A percentile compares a stretch with the other conserved stretches of the same genome.
Evolutionary conservation across 2,113 vertebrate genomes (phyloP).

Genomic region (Anoura caudifer): DNA sequence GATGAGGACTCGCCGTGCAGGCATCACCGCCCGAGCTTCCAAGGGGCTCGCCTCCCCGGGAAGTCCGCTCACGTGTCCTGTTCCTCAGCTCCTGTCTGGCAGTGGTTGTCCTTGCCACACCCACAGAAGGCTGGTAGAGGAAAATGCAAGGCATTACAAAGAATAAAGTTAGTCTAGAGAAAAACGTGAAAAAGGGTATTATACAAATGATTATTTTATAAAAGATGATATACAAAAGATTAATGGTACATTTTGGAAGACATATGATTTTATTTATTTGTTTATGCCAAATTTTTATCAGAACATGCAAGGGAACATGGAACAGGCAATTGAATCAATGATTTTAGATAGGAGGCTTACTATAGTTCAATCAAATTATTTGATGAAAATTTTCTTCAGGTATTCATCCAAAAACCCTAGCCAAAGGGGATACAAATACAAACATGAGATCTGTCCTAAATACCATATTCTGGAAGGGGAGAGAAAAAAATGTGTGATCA

Average conservation of each 20-base stretch:
- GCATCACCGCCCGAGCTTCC: neutral
- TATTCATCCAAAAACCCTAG: neutral
- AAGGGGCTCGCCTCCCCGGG: neutral
- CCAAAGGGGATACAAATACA: neutral
- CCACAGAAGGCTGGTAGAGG: neutral
- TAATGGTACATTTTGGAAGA: neutral
- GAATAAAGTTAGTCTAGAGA: neutral
- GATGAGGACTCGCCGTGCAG: neutral
- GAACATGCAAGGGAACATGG: neutral
- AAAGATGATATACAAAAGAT: neutral
- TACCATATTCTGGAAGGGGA: neutral
- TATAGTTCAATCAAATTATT: neutral
- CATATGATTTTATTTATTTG: neutral
- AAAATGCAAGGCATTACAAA: constrained; percentile 1
- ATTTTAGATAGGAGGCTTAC: neutral
- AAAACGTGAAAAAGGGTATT: neutral
- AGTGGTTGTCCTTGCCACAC: neutral
- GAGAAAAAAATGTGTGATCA: neutral
- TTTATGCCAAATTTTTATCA: neutral
- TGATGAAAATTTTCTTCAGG: neutral
- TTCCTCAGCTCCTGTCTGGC: neutral
- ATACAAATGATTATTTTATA: neutral
- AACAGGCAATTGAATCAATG: neutral
- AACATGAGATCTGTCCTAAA: neutral
- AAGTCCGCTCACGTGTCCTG: neutral